Conservation (phyloP, 2,797 vertebrate genomes). For the Megalops cyprinoides region DNA sequence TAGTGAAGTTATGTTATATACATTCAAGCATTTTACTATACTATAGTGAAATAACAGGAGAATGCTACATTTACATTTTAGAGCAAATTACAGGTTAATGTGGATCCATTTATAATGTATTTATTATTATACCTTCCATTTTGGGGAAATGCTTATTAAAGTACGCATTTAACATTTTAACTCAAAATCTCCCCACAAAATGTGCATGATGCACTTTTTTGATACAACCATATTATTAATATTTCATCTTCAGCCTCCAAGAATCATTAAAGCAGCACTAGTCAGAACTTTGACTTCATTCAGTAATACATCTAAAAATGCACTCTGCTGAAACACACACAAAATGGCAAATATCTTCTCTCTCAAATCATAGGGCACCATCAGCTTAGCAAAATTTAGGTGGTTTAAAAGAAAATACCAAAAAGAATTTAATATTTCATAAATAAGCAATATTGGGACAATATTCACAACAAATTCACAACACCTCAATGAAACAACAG, state of each 20-base stretch:
- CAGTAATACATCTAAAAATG: neutral
- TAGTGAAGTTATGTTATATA: neutral
- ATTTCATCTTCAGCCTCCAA: neutral
- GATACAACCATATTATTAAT: neutral
- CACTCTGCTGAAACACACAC: neutral
- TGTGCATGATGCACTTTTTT: neutral
- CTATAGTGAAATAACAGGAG: too few relatives aligned
- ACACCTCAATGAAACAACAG: too few relatives aligned
- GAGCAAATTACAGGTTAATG: too few relatives aligned
- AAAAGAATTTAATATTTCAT: neutral
- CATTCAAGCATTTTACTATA: neutral
- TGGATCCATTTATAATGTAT: neutral
- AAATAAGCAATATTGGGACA: too few relatives aligned
- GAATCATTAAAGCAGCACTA: neutral
- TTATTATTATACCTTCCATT: neutral
- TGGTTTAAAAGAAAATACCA: neutral
- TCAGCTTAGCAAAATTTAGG: neutral
- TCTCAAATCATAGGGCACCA: neutral
- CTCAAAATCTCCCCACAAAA: neutral
- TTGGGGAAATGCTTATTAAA: neutral
- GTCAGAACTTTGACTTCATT: neutral
- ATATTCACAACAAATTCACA: too few relatives aligned
- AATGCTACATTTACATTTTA: too few relatives aligned
- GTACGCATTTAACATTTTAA: neutral
- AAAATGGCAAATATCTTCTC: too few relatives aligned